A percentile compares a stretch with the other conserved stretches of the same genome.
Evolutionary conservation across 2,888 invertebrate genomes (phyloP).

Genomic region (Leptopilina myrica): DNA sequence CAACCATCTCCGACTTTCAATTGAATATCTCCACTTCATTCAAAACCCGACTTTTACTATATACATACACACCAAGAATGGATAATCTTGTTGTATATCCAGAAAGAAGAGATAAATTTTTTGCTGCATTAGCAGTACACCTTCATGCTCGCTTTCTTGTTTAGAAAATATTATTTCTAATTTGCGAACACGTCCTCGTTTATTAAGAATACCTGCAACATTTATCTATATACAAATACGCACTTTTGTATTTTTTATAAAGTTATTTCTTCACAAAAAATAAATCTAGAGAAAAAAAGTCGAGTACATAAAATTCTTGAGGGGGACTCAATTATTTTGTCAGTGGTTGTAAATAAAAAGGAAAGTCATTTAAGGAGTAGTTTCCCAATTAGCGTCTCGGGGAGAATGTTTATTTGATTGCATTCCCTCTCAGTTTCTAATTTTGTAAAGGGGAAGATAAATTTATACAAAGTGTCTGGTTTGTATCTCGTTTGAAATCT

Average conservation of each 20-base stretch:
- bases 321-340: background rate
- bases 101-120: constrained; percentile 35
- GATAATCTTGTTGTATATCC: background rate
- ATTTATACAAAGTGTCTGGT: constrained; percentile 12
- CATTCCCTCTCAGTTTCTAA: constrained; percentile 9
- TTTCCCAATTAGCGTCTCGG: background rate
- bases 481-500: background rate
- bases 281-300: no score
- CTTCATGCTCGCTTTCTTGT: background rate
- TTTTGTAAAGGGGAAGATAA: background rate
- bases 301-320: background rate
- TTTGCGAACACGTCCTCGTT: background rate
- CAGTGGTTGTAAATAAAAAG: background rate
- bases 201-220: no score
- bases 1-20: constrained; percentile 5
- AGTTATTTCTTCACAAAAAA: no score
- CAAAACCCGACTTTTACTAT: constrained; percentile 6
- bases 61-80: constrained; percentile 6
- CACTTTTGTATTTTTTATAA: no score
- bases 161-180: background rate
- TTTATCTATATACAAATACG: no score
- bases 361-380: background rate
- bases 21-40: constrained; percentile 14
- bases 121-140: background rate
- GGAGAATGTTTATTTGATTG: constrained; percentile 4